Evolutionary conservation across 2,797 vertebrate species (phyloP).

Genomic region (Dicrostonyx torquatus): DNA sequence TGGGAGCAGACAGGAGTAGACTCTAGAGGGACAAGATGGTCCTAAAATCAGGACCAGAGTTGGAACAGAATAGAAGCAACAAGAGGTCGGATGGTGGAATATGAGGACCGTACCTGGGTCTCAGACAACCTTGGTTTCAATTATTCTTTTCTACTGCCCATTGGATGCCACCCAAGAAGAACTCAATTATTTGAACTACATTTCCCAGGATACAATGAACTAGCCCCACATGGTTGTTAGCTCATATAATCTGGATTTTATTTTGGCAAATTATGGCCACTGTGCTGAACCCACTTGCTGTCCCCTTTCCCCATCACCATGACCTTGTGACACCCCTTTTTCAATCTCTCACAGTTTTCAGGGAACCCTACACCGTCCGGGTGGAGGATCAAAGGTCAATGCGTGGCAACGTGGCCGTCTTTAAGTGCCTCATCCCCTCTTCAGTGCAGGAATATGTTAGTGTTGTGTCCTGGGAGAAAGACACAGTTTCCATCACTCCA

Average conservation of each 20-base stretch:
- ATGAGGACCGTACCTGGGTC: neutral
- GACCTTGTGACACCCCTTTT: neutral
- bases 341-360: conserved; percentile 92
- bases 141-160: neutral
- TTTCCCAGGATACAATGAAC: neutral
- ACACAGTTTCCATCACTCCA: conserved; percentile 97
- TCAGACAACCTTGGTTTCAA: neutral
- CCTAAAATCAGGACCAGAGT: neutral
- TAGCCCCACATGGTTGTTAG: neutral
- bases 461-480: conserved; percentile 99
- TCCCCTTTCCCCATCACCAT: neutral
- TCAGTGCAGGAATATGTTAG: conserved; percentile 99
- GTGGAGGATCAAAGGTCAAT: conserved; percentile 99
- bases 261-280: neutral
- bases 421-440: conserved; percentile 99
- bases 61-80: too few relatives aligned
- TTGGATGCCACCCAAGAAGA: neutral
- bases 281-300: neutral
- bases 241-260: neutral
- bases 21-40: too few relatives aligned
- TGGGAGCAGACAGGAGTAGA: neutral
- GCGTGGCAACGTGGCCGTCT: conserved; percentile 98
- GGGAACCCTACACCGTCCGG: conserved; percentile 99
- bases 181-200: neutral
- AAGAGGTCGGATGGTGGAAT: neutral